A percentile compares a stretch with the other conserved stretches of the same genome.
These are phyloP conservation scores for Momotus momota DNA, from an alignment of 2,797 vertebrate genomes.

Conservation along the genomic window DNA sequence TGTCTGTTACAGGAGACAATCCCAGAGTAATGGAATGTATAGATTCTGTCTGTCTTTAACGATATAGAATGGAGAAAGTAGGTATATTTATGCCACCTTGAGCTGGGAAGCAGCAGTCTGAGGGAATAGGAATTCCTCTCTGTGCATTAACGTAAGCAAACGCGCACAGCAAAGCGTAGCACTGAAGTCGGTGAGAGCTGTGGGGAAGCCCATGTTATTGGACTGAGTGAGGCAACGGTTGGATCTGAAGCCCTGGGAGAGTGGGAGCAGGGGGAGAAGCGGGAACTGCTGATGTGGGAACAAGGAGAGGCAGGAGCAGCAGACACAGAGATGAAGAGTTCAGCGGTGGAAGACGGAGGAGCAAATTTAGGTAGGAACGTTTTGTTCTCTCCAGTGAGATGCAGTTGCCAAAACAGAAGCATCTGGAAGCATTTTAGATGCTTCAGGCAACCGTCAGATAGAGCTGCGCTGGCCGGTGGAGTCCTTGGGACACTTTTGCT, in stretches of 20 bases:
- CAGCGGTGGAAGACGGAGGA: neutral
- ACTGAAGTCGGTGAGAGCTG: neutral
- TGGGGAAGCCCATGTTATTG: neutral
- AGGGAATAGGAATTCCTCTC: neutral
- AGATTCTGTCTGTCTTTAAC: neutral
- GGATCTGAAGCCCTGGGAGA: neutral
- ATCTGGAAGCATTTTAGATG: neutral
- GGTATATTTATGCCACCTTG: neutral
- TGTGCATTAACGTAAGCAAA: neutral
- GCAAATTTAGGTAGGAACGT: neutral
- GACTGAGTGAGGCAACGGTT: neutral
- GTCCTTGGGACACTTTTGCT: neutral
- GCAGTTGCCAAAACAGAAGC: neutral
- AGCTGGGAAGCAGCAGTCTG: neutral
- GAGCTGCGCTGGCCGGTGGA: rapidly evolving
- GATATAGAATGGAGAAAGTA: neutral
- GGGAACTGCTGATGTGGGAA: neutral
- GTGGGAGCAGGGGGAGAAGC: neutral
- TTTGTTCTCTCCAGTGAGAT: neutral
- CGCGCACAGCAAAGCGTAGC: neutral
- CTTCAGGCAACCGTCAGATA: neutral
- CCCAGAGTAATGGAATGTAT: neutral
- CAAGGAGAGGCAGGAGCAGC: neutral
- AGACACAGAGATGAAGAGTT: neutral
- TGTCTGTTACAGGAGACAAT: neutral